Evolutionary conservation across 2,113 vertebrate species (phyloP), one percentile per base, ranked within the genome.

Genomic region (Pithys albifrons): DNA sequence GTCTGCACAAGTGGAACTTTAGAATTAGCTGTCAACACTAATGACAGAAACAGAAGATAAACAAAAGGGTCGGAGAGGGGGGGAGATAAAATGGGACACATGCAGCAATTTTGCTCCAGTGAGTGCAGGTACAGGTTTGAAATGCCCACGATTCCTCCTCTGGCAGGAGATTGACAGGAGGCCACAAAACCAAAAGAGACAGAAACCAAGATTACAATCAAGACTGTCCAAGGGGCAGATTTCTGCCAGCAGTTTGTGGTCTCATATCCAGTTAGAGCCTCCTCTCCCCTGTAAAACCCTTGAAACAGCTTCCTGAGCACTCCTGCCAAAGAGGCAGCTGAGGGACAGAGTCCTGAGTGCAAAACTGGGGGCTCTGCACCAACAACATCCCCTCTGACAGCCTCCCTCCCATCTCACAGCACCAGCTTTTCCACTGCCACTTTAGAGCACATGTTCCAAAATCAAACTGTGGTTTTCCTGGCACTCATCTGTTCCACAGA

Each of bases 361-460:
- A 27, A 10, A 54, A n/a, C 39, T 15, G 1, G 1, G 6, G 5
- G 4, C 28, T 22, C 65, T 62, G 29, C 39, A 35, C 57, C 65
- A 28, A 4, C 52, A n/a, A 29, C 22, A 13, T 2, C 12, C 64
- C 22, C 43, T 29, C 2, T 2, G 29, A 27, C 57, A 67, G 37
- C 43, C 31, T 45, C n/a, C 43, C 31, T 45, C 73, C 19, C 12
- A 6, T 0, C 16, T 2, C 28, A 9, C 1, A 14, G 35, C 6
- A 27, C 23, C 51, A 51, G 31, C 37, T 72, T 8, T 31, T 29
- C 18, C 59, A 70, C 16, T n/a, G 37, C 28, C 12, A 25, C 14
- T 51, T 57, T 6, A 48, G 0, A 35, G 76, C 19, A 39, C 2
- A 0, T 3, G 14, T 52, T 39, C 43, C 48, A 49, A 75, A 88